Conservation (phyloP, 2,113 vertebrate genomes). For the Capra hircus region DNA sequence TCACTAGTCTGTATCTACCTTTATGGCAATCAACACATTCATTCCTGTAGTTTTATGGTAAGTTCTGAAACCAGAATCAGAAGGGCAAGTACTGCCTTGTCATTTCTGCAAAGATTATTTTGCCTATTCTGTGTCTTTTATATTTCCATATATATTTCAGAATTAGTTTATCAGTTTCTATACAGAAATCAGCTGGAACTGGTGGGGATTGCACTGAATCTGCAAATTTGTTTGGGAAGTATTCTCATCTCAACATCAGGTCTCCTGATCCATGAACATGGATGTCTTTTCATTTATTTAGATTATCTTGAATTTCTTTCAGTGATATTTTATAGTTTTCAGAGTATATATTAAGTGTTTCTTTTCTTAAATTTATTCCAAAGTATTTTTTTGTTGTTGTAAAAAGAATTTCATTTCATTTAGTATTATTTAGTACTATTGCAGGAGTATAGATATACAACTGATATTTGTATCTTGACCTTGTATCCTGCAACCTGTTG, state of each 20-base stretch:
- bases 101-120: neutral
- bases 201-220: neutral
- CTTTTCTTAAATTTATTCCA: neutral
- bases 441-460: neutral
- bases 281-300: neutral
- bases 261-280: neutral
- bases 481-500: neutral
- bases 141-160: neutral
- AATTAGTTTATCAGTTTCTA: neutral
- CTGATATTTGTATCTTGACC: neutral
- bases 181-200: neutral
- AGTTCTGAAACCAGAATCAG: conserved; percentile 29
- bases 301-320: neutral
- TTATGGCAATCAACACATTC: neutral
- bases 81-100: neutral
- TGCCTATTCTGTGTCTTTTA: neutral
- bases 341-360: neutral
- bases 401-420: conserved; percentile 22
- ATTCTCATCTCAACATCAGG: neutral
- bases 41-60: neutral
- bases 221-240: neutral
- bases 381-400: neutral
- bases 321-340: neutral
- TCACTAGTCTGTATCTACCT: neutral
- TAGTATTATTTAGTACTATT: neutral